Percentiles rank a stretch among this genome's conserved stretches.
phyloP scores from a whole-genome alignment of 1,140 invertebrate species.

The Lasaia peninsularis region DNA sequence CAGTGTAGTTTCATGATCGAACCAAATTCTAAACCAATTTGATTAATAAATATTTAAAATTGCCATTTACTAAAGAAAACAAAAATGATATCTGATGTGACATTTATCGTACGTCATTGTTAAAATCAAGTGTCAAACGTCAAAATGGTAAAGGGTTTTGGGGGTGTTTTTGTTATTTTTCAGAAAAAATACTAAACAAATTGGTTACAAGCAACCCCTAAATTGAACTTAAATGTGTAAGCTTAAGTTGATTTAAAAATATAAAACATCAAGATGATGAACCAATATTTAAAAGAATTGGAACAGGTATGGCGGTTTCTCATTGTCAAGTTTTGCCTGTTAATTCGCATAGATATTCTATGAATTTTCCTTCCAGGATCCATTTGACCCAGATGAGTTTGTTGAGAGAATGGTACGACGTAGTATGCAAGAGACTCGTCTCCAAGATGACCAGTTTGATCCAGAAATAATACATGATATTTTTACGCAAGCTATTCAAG shows the following conservation, averaged over 20 bases:
- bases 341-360: conserved; percentile 3
- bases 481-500: conserved; percentile 94
- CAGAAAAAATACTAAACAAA: neutral
- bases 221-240: neutral
- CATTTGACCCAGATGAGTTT: conserved; percentile 98
- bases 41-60: too few species aligned
- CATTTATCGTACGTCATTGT: too few species aligned
- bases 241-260: neutral
- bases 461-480: conserved; percentile 91
- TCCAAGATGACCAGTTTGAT: conserved; percentile 84
- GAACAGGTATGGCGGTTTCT: conserved; percentile 79
- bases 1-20: too few species aligned
- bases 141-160: too few species aligned
- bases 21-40: too few species aligned
- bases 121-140: too few species aligned
- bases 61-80: too few species aligned
- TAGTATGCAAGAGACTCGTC: conserved; percentile 87
- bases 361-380: conserved; percentile 82
- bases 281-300: conserved; percentile 89
- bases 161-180: neutral
- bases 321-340: neutral
- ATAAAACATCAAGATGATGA: conserved; percentile 82
- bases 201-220: neutral
- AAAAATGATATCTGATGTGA: too few species aligned
- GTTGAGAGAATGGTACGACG: conserved; percentile 97